Evolutionary conservation across 2,113 vertebrate species (phyloP).

Genomic region (Lamprologus tigripictilis): DNA sequence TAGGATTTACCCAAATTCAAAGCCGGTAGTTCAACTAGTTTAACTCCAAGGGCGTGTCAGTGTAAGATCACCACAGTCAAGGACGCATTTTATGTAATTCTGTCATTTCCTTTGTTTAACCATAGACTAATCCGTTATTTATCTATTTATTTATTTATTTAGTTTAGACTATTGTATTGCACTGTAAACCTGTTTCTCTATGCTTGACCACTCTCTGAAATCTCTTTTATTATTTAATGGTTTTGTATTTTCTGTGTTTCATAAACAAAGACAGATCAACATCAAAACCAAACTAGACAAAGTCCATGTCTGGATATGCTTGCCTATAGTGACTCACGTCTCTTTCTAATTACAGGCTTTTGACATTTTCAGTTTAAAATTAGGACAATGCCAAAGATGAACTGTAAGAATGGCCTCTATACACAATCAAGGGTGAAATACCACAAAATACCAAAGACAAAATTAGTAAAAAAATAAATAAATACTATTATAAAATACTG

Average conservation of each 20-base stretch:
- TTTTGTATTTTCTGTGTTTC: background rate
- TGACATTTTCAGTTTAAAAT: background rate
- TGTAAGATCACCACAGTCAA: background rate
- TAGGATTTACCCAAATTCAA: background rate
- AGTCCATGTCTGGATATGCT: background rate
- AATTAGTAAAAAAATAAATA: background rate
- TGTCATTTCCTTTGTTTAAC: background rate
- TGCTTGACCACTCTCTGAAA: background rate
- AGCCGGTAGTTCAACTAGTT: rapidly evolving
- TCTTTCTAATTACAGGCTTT: background rate
- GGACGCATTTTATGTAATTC: rapidly evolving
- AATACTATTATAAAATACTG: background rate
- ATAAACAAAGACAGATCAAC: background rate
- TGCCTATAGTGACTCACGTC: rapidly evolving
- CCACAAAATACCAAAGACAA: background rate
- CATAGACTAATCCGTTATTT: background rate
- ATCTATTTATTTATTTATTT: rapidly evolving
- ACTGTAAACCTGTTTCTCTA: rapidly evolving
- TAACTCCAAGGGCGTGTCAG: rapidly evolving
- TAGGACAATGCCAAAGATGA: background rate
- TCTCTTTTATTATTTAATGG: background rate
- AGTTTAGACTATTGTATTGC: background rate
- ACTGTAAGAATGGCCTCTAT: rapidly evolving
- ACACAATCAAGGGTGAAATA: rapidly evolving
- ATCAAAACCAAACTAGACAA: background rate